Evolutionary conservation across 2,113 vertebrate species (phyloP), one percentile per base, ranked within the genome.

Genomic region (Cryptotis parvus): DNA sequence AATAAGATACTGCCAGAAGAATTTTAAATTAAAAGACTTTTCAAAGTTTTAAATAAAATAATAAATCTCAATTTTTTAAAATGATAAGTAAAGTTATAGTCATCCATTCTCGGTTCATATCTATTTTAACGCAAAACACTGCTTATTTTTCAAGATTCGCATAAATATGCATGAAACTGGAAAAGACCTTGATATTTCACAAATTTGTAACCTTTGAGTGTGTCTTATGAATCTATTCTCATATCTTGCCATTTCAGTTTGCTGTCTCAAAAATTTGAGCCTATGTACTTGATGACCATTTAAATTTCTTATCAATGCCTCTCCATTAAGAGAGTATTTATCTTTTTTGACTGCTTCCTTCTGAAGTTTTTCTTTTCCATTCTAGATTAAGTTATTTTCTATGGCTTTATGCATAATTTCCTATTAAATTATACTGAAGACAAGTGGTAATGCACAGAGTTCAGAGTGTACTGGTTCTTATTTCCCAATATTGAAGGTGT

Each of bases 201-300:
- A 91, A 68, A 93, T 69, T 89, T 39, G 93, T 85, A 37, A n/a
- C 73, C 96, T 97, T 66, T 92, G 74, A 96, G 79, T 74, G 80
- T 68, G 20, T 35, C 86, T 89, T 77, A 79, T 96, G 41, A 92
- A 96, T 93, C 95, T 91, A 94, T 95, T 94, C 84, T 58, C 86
- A 72, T 37, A 90, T 74, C 73, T 88, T 94, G 75, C 83, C 80
- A 79, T 94, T 85, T 92, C 80, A 77, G 2, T 87, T 89, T 37
- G 45, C 9, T 82, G 88, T 94, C 33, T 92, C 69, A 75, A 74
- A n/a, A 69, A 66, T 26, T 43, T 49, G 61, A 94, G 6, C 39
- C 43, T 52, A 87, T 55, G 83, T 87, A 81, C 69, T 95, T 14
- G 24, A 4, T 72, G 77, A 49, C 45, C 45, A 49, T 49, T 49